Conservation (phyloP, 2,888 invertebrate species). For the Sinohyriopsis cumingii region DNA sequence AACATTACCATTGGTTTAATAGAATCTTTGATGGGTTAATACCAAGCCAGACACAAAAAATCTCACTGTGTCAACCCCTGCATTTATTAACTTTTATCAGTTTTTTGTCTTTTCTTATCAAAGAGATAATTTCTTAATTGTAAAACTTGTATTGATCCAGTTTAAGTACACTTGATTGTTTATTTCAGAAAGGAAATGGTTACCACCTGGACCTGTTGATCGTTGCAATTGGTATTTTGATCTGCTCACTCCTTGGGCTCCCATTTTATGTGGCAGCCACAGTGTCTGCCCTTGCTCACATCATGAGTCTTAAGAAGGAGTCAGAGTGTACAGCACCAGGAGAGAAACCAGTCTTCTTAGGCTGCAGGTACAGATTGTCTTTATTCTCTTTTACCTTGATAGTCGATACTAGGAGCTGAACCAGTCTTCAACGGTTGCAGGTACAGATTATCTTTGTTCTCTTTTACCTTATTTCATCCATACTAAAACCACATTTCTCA, state of each 20-base stretch:
- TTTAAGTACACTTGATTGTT: too few species aligned
- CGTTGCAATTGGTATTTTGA: slow-evolving; percentile 87
- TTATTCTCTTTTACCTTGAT: background rate
- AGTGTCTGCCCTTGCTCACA: slow-evolving; percentile 96
- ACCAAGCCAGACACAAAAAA: too few species aligned
- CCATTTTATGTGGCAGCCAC: slow-evolving; percentile 92
- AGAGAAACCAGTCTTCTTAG: slow-evolving; percentile 95
- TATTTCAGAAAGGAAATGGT: slow-evolving; percentile 88
- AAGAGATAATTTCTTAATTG: too few species aligned
- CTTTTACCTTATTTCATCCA: background rate
- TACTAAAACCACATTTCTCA: too few species aligned
- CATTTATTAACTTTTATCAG: too few species aligned
- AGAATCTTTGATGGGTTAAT: too few species aligned
- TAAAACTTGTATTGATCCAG: too few species aligned
- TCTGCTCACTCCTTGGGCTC: slow-evolving; percentile 93
- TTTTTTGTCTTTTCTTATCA: too few species aligned
- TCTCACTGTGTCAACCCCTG: too few species aligned
- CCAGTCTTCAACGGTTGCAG: slow-evolving; percentile 94
- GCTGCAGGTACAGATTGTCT: slow-evolving; percentile 78
- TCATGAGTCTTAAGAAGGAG: slow-evolving; percentile 94
- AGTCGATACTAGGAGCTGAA: slow-evolving; percentile 86
- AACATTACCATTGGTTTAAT: too few species aligned
- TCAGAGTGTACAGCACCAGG: slow-evolving; percentile 98
- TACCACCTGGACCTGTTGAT: slow-evolving; percentile 96
- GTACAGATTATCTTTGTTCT: slow-evolving; percentile 55